Base-by-base conservation (phyloP, 2,888 invertebrate genomes). In the Deilephila porcellus region DNA sequence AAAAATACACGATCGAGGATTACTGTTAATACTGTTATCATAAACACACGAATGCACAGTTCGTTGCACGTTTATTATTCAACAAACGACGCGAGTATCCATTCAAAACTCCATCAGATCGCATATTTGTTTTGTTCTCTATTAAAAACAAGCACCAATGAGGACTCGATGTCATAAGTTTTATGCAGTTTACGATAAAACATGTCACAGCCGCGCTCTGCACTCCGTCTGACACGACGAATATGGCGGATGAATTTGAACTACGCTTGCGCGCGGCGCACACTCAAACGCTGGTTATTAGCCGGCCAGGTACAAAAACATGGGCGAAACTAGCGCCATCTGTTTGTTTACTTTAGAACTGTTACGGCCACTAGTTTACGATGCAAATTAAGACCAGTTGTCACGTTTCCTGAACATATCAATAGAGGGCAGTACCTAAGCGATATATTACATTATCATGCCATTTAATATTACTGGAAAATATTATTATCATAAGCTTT, bases 171-270 rank as follows among this genome's bases (percentile, higher is more conserved):
- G 87, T 91, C 89, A 89, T 90, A 88, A 86, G 87, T 90, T 91
- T 86, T 88, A 87, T 90, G 85, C 87, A 90, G 85, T 92, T 93
- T 92, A 91, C 92, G 93, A 90, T 88, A 92, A 93, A 93, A 93
- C 93, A 93, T 93, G 91, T 86, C 89, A 93, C 91, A 90, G 90
- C 89, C 90, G 93, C 88, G 88, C 93, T 91, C 91, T 91, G 92
- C 93, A 93, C 90, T 92, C 90, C 93, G 93, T 88, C 91, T 90
- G 93, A 93, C 93, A 93, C 93, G 93, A 93, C 93, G 93, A 94
- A 94, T 93, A 94, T 94, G 94, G 94, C 94, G 93, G 94, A 93
- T 91, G 93, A 90, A 90, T 93, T 93, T 88, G 89, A 93, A 94
- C 94, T 94, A 94, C 93, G 94, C 93, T 90, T 93, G 93, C 93